These are phyloP conservation scores for Laticauda laticaudata DNA, from an alignment of 2,113 vertebrate species.

Conservation along the genomic window DNA sequence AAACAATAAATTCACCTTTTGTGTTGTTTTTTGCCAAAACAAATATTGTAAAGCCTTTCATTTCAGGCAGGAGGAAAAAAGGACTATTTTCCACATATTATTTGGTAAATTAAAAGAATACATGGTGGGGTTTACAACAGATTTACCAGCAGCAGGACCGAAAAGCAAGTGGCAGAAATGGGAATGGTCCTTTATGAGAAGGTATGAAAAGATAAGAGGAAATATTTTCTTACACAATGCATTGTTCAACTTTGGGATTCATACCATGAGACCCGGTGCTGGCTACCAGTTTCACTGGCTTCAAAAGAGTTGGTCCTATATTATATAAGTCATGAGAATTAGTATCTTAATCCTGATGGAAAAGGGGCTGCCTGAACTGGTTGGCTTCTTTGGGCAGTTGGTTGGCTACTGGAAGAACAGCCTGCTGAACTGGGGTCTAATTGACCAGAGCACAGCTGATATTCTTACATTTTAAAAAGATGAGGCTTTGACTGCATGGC, in stretches of 20 bases:
- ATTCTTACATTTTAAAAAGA: background rate
- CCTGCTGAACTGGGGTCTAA: background rate
- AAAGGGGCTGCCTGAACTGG: background rate
- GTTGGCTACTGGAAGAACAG: background rate
- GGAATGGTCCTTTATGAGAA: background rate
- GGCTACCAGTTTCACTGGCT: background rate
- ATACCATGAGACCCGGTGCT: background rate
- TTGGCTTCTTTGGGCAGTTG: background rate
- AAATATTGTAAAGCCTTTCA: background rate
- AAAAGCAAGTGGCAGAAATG: background rate
- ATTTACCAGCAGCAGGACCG: background rate
- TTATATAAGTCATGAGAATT: background rate
- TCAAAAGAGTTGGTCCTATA: background rate
- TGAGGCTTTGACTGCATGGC: background rate
- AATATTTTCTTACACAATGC: background rate
- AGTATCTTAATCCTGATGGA: background rate
- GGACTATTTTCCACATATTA: conserved; percentile 2
- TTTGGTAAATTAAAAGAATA: conserved; percentile 3
- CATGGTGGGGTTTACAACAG: background rate
- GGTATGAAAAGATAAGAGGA: background rate
- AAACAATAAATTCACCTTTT: conserved; percentile 14
- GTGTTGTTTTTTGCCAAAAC: background rate
- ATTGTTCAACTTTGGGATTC: background rate
- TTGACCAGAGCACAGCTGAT: background rate
- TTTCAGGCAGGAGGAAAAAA: background rate